Percentiles rank a stretch among this genome's conserved stretches.
phyloP scores from a whole-genome alignment of 2,113 vertebrate species.

The Phoxinus phoxinus region DNA sequence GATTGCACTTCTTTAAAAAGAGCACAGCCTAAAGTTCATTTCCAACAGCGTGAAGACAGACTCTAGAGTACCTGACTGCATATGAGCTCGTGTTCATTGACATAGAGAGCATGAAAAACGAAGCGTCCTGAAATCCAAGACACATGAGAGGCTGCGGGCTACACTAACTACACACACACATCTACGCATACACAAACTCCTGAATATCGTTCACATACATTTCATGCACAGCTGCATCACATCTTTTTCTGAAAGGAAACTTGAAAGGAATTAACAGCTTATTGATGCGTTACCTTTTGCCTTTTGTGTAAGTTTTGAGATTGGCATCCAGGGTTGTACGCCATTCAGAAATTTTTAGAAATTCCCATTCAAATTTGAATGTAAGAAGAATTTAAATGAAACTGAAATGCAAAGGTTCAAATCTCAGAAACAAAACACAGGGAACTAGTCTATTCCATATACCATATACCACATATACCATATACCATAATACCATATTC shows the following conservation, averaged over 20 bases:
- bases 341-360: neutral
- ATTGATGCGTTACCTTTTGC: neutral
- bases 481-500: no score
- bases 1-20: conserved; percentile 55
- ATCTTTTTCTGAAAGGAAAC: neutral
- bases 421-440: neutral
- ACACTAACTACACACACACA: neutral
- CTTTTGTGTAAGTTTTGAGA: neutral
- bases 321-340: neutral
- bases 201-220: neutral
- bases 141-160: conserved; percentile 5
- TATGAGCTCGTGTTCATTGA: conserved; percentile 45
- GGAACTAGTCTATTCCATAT: neutral
- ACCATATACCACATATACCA: no score
- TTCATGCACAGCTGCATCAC: neutral
- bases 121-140: conserved; percentile 18
- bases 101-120: conserved; percentile 22
- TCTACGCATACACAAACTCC: conserved; percentile 21
- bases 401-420: neutral
- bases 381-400: neutral
- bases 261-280: neutral
- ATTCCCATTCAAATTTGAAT: neutral
- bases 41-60: conserved; percentile 59
- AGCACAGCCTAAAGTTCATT: conserved; percentile 56
- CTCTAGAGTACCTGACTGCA: conserved; percentile 51